Conservation (phyloP, 2,888 invertebrate species). For the Capitulum mitella region DNA sequence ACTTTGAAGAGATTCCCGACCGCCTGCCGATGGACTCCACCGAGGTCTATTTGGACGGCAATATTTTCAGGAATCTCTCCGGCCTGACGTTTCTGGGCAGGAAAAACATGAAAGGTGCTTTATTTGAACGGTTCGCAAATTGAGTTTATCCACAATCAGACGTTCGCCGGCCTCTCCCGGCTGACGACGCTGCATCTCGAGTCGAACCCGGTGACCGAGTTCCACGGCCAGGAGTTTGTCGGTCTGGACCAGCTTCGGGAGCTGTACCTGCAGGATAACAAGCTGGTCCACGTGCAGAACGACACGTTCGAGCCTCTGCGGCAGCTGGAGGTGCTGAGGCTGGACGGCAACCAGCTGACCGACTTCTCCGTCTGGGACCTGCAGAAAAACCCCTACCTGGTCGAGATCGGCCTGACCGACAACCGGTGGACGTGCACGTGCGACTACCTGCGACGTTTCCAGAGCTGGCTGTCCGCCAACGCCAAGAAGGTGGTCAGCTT, state of each 20-base stretch:
- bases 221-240: conserved; percentile 72
- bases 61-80: conserved; percentile 64
- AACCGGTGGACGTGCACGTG: conserved; percentile 89
- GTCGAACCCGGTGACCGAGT: conserved; percentile 59
- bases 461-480: conserved; percentile 66
- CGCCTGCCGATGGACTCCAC: conserved; percentile 86
- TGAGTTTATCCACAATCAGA: conserved; percentile 68
- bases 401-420: conserved; percentile 57
- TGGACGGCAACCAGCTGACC: conserved; percentile 64
- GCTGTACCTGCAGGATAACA: conserved; percentile 66
- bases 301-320: conserved; percentile 61
- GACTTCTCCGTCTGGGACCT: conserved; percentile 65
- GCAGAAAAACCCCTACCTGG: conserved; percentile 52
- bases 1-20: conserved; percentile 53
- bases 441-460: conserved; percentile 75
- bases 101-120: conserved; percentile 64
- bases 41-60: conserved; percentile 77
- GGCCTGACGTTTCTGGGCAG: conserved; percentile 80
- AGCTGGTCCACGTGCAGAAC: conserved; percentile 60
- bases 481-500: conserved; percentile 59
- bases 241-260: conserved; percentile 64
- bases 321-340: conserved; percentile 56
- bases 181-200: conserved; percentile 67
- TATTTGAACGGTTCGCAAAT: conserved; percentile 72
- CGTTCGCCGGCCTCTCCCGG: conserved; percentile 73